A percentile compares a stretch with the other conserved stretches of the same genome.
Evolutionary conservation across 2,113 vertebrate genomes (phyloP).

Genomic region (Smithornis capensis): DNA sequence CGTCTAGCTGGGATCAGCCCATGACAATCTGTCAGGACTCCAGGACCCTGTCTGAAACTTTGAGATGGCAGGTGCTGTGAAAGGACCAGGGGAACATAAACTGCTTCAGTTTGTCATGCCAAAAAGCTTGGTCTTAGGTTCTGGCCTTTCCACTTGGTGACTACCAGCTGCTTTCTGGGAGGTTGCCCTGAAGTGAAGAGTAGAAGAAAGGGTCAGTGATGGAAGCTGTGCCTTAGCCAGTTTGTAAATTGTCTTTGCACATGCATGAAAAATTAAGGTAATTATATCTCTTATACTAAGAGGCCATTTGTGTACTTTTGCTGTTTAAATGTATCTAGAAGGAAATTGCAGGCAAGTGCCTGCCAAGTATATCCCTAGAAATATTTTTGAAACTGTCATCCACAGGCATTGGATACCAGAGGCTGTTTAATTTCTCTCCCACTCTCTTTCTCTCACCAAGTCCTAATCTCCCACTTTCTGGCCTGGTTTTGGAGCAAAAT

Average conservation of each 20-base stretch:
- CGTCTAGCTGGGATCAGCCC: too few species aligned
- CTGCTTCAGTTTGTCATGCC: not conserved
- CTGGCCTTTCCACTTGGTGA: not conserved
- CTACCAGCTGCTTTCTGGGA: not conserved
- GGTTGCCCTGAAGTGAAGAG: not conserved
- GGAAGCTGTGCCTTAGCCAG: not conserved
- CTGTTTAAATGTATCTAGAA: conserved; percentile 2
- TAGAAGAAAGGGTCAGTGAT: not conserved
- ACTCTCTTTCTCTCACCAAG: not conserved
- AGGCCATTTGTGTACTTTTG: not conserved
- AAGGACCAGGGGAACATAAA: not conserved
- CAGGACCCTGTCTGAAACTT: not conserved
- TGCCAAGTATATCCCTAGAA: conserved; percentile 38
- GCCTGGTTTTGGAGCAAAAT: not conserved
- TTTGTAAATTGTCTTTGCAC: not conserved
- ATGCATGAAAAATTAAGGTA: not conserved
- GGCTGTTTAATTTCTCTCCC: conserved; percentile 27
- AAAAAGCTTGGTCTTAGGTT: not conserved
- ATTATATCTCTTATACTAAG: not conserved
- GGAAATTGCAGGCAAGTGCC: conserved; percentile 5
- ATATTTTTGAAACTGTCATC: conserved; percentile 55
- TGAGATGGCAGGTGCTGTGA: not conserved
- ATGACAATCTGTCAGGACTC: too few species aligned
- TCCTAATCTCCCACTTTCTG: not conserved
- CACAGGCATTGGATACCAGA: not conserved